A percentile compares a stretch with the other conserved stretches of the same genome.
Evolutionary conservation across 2,888 invertebrate genomes (phyloP).

Genomic region (Melikaiella ostensackeni): DNA sequence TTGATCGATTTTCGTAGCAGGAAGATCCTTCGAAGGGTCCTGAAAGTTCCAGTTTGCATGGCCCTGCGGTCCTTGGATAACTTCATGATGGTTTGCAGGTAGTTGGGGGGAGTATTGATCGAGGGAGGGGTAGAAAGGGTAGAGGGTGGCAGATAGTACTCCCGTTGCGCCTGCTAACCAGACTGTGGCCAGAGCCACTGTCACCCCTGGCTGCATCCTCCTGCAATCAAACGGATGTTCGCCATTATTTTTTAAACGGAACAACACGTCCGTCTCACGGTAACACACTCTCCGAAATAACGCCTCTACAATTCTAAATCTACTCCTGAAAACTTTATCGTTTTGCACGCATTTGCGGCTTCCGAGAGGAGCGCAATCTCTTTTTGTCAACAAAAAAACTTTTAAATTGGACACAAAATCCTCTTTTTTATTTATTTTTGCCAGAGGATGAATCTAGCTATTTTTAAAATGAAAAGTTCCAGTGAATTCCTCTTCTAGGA

Average conservation of each 20-base stretch:
- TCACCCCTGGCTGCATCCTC: constrained; percentile 70
- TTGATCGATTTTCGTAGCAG: constrained; percentile 39
- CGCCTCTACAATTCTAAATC: neutral
- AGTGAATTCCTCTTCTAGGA: neutral
- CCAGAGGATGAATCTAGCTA: neutral
- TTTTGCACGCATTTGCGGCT: constrained; percentile 3
- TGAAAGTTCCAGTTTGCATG: constrained; percentile 61
- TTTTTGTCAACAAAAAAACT: neutral
- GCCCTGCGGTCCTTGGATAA: constrained; percentile 63
- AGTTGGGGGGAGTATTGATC: constrained; percentile 73
- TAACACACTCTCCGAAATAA: constrained; percentile 19
- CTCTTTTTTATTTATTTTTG: neutral
- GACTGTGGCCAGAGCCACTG: constrained; percentile 68
- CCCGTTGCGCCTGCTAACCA: constrained; percentile 69
- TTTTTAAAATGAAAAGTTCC: neutral
- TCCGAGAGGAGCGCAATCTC: neutral
- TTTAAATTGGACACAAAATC: neutral
- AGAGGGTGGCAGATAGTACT: constrained; percentile 61
- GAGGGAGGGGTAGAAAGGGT: constrained; percentile 62
- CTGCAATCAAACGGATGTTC: constrained; percentile 66
- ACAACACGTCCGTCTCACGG: constrained; percentile 33
- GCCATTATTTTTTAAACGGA: constrained; percentile 55
- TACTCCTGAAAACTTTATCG: constrained; percentile 9
- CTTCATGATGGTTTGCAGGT: constrained; percentile 61
- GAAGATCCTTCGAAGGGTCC: constrained; percentile 46